Evolutionary conservation across 1,140 invertebrate species (phyloP).

Genomic region (Apis florea): DNA sequence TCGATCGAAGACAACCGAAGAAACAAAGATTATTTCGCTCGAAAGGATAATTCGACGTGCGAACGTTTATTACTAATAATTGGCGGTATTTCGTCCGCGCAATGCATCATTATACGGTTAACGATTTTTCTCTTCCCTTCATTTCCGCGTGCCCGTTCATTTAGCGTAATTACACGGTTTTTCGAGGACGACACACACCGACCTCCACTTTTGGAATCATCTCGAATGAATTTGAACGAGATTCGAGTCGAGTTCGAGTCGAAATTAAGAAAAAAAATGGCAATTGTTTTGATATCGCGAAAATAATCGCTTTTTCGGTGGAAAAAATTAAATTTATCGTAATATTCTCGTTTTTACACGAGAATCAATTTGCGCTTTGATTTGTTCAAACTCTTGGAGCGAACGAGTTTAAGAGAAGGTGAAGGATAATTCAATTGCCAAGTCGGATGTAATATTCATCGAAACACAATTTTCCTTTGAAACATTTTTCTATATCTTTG

Average conservation of each 20-base stretch:
- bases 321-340: too few species aligned
- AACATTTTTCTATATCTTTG: too few species aligned
- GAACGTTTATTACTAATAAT: conserved; percentile 22
- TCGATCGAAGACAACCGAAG: neutral
- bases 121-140: neutral
- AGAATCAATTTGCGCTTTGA: too few species aligned
- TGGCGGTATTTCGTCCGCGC: neutral
- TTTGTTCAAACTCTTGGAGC: too few species aligned
- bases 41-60: neutral
- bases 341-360: too few species aligned
- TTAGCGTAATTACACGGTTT: conserved; percentile 3
- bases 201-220: too few species aligned
- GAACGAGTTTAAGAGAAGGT: too few species aligned
- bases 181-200: neutral
- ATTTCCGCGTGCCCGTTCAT: neutral
- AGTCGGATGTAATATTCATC: too few species aligned
- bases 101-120: neutral
- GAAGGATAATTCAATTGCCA: too few species aligned
- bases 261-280: neutral
- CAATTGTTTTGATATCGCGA: too few species aligned
- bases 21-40: neutral
- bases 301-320: too few species aligned
- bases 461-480: too few species aligned
- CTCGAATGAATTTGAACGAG: neutral
- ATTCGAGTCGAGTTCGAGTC: neutral